phyloP scores from a whole-genome alignment of 2,113 vertebrate genomes.

The zebrafish (Danio rerio) region DNA sequence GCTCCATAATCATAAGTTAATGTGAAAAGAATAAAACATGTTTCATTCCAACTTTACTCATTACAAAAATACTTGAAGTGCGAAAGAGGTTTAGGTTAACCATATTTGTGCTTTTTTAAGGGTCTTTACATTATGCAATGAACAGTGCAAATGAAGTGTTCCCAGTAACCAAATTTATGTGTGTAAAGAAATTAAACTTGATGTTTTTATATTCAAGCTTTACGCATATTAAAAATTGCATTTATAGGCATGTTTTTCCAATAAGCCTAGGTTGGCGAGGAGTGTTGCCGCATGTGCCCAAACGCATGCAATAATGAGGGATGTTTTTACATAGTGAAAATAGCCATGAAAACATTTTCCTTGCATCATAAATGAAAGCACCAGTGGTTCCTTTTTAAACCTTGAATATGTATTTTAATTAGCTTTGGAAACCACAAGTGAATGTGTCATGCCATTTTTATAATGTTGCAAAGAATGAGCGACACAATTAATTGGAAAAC shows the following conservation, averaged over 20 bases:
- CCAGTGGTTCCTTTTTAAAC: neutral
- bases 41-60: no score
- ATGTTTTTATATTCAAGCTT: no score
- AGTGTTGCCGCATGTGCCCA: neutral
- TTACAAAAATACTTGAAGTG: no score
- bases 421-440: neutral
- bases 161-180: neutral
- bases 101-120: neutral
- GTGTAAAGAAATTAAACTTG: neutral
- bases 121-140: neutral
- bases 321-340: constrained; percentile 14
- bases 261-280: neutral
- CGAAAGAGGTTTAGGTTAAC: no score
- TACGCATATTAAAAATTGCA: neutral
- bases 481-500: neutral
- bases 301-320: neutral
- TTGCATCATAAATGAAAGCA: neutral
- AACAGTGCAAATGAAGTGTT: neutral
- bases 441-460: neutral
- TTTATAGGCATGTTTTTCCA: neutral
- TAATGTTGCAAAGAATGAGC: neutral
- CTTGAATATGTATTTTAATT: neutral
- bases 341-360: neutral
- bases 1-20: no score
- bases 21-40: no score